Percentiles rank a stretch among this genome's conserved stretches.
Conservation (phyloP, 2,888 invertebrate genomes). For the Drosophila maculinotata region DNA sequence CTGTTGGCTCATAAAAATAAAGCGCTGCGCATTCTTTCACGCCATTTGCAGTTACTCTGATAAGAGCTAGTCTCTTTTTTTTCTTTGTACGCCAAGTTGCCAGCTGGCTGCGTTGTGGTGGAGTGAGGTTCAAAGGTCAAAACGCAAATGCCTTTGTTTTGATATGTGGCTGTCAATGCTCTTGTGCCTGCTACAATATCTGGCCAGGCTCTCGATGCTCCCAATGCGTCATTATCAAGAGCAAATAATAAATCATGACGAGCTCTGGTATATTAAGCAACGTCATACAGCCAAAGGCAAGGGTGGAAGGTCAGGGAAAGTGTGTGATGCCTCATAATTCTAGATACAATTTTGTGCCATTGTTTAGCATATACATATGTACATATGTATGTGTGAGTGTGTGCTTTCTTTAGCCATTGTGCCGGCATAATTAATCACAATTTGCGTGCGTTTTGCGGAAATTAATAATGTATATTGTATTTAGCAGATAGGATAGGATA, state of each 20-base stretch:
- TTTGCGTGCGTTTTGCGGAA: constrained; percentile 72
- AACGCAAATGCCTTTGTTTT: constrained; percentile 72
- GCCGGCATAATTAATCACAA: constrained; percentile 73
- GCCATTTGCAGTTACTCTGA: constrained; percentile 79
- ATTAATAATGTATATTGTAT: constrained; percentile 68
- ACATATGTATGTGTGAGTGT: constrained; percentile 9
- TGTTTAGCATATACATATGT: constrained; percentile 43
- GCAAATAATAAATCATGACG: constrained; percentile 77
- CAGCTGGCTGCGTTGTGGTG: constrained; percentile 22
- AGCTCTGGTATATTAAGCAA: constrained; percentile 48
- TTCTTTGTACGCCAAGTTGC: constrained; percentile 3
- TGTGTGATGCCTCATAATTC: constrained; percentile 13
- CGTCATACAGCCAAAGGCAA: constrained; percentile 26
- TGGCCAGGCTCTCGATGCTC: constrained; percentile 25
- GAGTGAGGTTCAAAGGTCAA: constrained; percentile 63
- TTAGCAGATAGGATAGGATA: constrained; percentile 37
- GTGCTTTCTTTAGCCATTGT: constrained; percentile 52
- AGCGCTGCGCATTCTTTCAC: constrained; percentile 80
- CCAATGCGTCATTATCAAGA: constrained; percentile 74
- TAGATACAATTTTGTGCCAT: constrained; percentile 50
- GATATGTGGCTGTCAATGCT: constrained; percentile 72
- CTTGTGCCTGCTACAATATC: constrained; percentile 35
- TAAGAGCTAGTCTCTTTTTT: constrained; percentile 65
- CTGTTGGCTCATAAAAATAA: constrained; percentile 77
- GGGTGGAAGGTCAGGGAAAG: constrained; percentile 1